A percentile compares a stretch with the other conserved stretches of the same genome.
Conservation (phyloP, 92 coral and sea anemone species). For the Porites rus region DNA sequence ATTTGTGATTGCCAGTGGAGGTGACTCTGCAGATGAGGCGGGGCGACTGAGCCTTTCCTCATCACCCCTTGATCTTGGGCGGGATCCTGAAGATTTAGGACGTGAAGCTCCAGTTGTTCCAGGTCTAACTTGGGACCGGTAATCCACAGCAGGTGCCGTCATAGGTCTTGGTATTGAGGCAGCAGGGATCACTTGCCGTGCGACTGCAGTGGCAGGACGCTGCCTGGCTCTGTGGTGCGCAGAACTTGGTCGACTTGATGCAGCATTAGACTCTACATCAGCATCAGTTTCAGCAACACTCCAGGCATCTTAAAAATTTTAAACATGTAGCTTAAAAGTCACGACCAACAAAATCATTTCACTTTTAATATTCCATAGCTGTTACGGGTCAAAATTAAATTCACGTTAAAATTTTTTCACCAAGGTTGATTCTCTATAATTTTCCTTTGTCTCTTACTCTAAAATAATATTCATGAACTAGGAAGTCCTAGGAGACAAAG, state of each 20-base stretch:
- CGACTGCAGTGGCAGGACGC: slow-evolving; percentile 82
- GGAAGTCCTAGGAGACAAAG: background rate
- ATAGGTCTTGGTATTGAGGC: slow-evolving; percentile 65
- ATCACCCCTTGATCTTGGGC: slow-evolving; percentile 39
- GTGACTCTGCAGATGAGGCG: slow-evolving; percentile 17
- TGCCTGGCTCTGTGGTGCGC: slow-evolving; percentile 74
- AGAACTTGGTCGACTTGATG: slow-evolving; percentile 90
- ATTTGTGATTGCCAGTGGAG: slow-evolving; percentile 78
- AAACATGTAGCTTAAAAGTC: background rate
- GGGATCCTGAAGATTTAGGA: slow-evolving; percentile 50
- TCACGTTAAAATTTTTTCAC: too few relatives aligned
- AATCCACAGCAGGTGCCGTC: slow-evolving; percentile 70
- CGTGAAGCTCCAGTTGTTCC: slow-evolving; percentile 47
- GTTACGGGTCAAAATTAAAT: too few relatives aligned
- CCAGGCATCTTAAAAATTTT: slow-evolving; percentile 79
- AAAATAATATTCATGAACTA: too few relatives aligned
- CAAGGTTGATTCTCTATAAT: too few relatives aligned
- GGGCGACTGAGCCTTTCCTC: slow-evolving; percentile 35
- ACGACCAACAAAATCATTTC: background rate
- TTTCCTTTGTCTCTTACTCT: too few relatives aligned
- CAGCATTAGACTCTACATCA: slow-evolving; percentile 90
- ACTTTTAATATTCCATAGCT: too few relatives aligned
- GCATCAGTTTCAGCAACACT: slow-evolving; percentile 82
- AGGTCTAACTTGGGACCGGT: slow-evolving; percentile 37
- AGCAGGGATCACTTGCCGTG: slow-evolving; percentile 30